Conservation (phyloP, 2,888 invertebrate species). For the Nasonia oneida region DNA sequence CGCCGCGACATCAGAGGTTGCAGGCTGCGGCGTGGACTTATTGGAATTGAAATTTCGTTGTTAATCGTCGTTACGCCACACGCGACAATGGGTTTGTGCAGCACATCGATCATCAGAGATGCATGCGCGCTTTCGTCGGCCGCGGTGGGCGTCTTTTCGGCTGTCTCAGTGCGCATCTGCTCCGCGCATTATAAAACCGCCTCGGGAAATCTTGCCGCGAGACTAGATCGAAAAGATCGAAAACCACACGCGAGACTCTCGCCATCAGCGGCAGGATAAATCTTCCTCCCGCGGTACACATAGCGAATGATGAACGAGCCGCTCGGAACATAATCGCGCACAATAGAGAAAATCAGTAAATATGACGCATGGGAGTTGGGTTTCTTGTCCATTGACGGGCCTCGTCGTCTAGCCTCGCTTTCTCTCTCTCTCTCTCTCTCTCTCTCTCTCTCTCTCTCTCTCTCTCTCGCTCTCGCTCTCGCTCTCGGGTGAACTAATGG, state of each 20-base stretch:
- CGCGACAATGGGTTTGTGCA: background rate
- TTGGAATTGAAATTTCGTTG: background rate
- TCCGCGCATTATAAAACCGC: too few species aligned
- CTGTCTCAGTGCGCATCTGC: too few species aligned
- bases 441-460: background rate
- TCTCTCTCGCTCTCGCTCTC: background rate
- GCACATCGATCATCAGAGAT: background rate
- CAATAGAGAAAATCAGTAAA: constrained; percentile 30
- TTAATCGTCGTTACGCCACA: background rate
- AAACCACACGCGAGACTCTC: too few species aligned
- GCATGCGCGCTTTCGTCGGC: too few species aligned
- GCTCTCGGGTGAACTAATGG: background rate
- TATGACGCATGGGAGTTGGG: constrained; percentile 31
- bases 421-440: background rate
- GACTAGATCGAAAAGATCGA: too few species aligned
- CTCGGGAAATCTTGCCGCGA: too few species aligned
- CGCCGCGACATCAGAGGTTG: background rate
- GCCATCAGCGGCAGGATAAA: too few species aligned
- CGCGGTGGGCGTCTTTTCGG: too few species aligned
- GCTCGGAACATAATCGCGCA: background rate
- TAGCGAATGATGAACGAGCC: constrained; percentile 7
- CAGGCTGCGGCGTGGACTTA: background rate
- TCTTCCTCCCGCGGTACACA: background rate
- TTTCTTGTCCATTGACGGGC: constrained; percentile 32
- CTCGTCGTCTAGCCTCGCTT: background rate